Base-by-base conservation (phyloP, 2,113 vertebrate species). In the Bubo blakistoni region DNA sequence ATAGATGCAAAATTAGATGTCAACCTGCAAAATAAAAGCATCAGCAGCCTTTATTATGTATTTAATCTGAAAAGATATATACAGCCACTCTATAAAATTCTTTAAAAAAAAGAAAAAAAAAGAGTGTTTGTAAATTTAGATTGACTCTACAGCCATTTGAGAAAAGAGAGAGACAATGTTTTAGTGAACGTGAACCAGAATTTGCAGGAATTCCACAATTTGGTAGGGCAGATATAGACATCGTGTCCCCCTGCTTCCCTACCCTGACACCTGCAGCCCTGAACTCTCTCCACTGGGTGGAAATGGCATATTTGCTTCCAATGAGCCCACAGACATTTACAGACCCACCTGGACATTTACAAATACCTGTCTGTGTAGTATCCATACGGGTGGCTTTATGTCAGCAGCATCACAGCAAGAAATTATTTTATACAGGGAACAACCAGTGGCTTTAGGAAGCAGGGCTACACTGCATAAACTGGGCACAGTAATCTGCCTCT, bases 1-100 rank as follows among this genome's bases (percentile, higher is more conserved):
- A 92, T 57, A 92, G 80, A 82, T 66, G 73, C 89, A 94, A 95
- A 90, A 94, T 94, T 88, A 95, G n/a, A 80, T 81, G 84, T 59
- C 92, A 92, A 54, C 58, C 58, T 82, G 81, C 73, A 82, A 89
- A 94, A 94, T 85, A 82, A 91, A 96, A 94, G 65, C 80, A 82
- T 87, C 95, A 92, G 65, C 34, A 82, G 29, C 62, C 42, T 96
- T 95, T 92, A 95, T 25, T 88, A 91, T 24, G 42, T n/a, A 94
- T 93, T 91, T 82, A 94, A 91, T 95, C 87, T 82, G 49, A 85
- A 91, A 80, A 76, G 58, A 80, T 44, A 70, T 25, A 74, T n/a
- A 88, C 20, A 73, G 51, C 12, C 34, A 52, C 65, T 77, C 81
- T 5, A 69, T 3, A 65, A 52, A 84, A 70, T 38, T 65, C 6